Evolutionary conservation across 2,888 invertebrate species (phyloP).

Genomic region (Agonopterix alstromeriana): DNA sequence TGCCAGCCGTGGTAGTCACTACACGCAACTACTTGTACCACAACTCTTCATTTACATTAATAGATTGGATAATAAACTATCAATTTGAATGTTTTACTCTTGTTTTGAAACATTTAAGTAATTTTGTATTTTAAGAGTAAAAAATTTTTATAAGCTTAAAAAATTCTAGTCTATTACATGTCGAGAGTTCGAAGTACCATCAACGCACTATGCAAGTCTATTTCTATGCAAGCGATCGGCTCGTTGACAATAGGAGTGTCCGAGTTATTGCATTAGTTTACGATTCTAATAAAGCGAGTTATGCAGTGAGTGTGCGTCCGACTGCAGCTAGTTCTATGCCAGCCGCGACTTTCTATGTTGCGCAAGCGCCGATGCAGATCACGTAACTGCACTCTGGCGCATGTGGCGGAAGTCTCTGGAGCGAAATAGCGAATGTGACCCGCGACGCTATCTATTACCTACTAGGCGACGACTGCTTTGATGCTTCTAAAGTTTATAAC

Average conservation of each 20-base stretch:
- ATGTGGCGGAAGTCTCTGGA: conserved; percentile 69
- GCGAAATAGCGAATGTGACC: conserved; percentile 62
- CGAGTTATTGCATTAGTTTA: conserved; percentile 42
- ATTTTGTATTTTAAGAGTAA: too few relatives aligned
- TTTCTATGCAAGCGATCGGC: conserved; percentile 19
- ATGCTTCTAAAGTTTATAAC: neutral
- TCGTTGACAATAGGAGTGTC: conserved; percentile 33
- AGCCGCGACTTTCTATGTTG: conserved; percentile 70
- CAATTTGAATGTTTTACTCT: too few relatives aligned
- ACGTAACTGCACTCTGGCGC: conserved; percentile 67
- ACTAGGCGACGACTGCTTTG: neutral
- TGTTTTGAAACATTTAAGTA: too few relatives aligned
- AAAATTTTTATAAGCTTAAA: too few relatives aligned
- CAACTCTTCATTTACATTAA: too few relatives aligned
- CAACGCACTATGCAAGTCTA: conserved; percentile 4
- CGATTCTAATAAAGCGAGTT: conserved; percentile 50
- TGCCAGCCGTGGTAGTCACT: neutral
- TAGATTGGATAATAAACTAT: too few relatives aligned
- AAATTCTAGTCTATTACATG: neutral
- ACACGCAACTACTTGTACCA: too few relatives aligned
- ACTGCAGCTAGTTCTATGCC: conserved; percentile 57
- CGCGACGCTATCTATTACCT: conserved; percentile 30
- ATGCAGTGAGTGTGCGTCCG: conserved; percentile 52
- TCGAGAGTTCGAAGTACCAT: neutral
- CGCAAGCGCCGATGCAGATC: conserved; percentile 68